Evolutionary conservation across 2,888 invertebrate species (phyloP).

Genomic region (Aleiodes leptofemur): DNA sequence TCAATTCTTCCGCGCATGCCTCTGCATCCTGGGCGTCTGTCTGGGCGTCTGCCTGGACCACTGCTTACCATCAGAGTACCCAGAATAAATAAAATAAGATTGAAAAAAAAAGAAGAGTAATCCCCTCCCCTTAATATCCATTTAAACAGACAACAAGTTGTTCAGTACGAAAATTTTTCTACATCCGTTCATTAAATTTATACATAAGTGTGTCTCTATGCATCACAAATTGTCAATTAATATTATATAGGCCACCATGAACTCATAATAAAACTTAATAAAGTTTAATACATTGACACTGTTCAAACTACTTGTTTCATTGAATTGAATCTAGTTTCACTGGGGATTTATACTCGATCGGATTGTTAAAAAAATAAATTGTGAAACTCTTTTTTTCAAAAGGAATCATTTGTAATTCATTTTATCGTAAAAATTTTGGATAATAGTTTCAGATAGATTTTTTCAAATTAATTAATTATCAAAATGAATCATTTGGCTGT

Average conservation of each 20-base stretch:
- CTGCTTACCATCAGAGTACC: constrained; percentile 14
- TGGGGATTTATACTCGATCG: constrained; percentile 10
- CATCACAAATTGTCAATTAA: constrained; percentile 20
- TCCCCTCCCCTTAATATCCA: constrained; percentile 5
- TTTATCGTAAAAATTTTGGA: not conserved
- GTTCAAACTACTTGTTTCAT: constrained; percentile 14
- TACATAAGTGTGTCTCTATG: constrained; percentile 2
- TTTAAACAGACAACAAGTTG: constrained; percentile 11
- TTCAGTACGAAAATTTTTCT: constrained; percentile 14
- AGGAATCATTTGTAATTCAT: no score
- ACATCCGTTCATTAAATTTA: not conserved
- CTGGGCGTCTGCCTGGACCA: constrained; percentile 26
- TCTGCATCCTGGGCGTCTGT: constrained; percentile 11
- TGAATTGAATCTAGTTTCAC: constrained; percentile 9
- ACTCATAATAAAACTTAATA: constrained; percentile 15
- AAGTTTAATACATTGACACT: constrained; percentile 21
- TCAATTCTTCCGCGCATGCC: constrained; percentile 28
- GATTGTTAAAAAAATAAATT: not conserved
- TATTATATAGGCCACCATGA: constrained; percentile 28
- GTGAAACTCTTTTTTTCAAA: no score
- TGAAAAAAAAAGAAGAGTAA: not conserved
- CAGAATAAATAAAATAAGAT: not conserved
- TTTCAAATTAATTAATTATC: not conserved
- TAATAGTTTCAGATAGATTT: not conserved
- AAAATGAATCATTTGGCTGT: constrained; percentile 8